Base-by-base conservation (phyloP, 1,140 invertebrate species). In the Platyscapa corneri region DNA sequence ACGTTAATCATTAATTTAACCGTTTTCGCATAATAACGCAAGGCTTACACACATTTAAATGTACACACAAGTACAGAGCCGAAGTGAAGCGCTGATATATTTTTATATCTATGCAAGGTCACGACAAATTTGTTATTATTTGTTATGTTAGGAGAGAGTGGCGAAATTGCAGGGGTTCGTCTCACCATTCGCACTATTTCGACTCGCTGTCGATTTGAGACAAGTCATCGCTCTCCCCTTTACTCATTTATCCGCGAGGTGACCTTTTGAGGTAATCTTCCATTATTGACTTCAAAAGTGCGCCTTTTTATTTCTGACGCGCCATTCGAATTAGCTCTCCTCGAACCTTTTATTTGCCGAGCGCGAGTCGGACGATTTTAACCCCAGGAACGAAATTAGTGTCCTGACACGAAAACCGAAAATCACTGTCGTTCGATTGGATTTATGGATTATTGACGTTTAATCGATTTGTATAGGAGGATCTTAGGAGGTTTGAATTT, bases 111-210 rank as follows among this genome's bases (percentile, higher is more conserved):
- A 81, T 20, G 82, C 86, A 86, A 81, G 42, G 64, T 84, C 70
- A 80, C 67, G 75, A 79, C 64, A 86, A 84, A 84, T 81, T 84
- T 84, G 67, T 86, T 86, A 86, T 86, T 86, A 84, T 84, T 86
- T 86, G 86, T 86, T 81, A 37, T 81, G 67, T 82, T 72, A 65
- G 85, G 49, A 10, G 82, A 84, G 82, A 81, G 82, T 86, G 86
- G 77, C 14, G 67, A 18, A 86, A 86, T 79, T 42, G n/a, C 53
- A 49, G 70, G 10, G 2, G 39, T 39, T 27, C 67, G 34, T 39
- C 46, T 32, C 34, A 34, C 72, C n/a, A 10, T 37, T 39, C 27
- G 56, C 39, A 14, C n/a, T n/a, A n/a, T n/a, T n/a, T n/a, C n/a
- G n/a, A n/a, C 5, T 42, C 34, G 39, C n/a, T 1, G 16, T 3